Evolutionary conservation across 2,888 invertebrate species (phyloP), one percentile per base, ranked within the genome.

Genomic region (Gibbula magus): DNA sequence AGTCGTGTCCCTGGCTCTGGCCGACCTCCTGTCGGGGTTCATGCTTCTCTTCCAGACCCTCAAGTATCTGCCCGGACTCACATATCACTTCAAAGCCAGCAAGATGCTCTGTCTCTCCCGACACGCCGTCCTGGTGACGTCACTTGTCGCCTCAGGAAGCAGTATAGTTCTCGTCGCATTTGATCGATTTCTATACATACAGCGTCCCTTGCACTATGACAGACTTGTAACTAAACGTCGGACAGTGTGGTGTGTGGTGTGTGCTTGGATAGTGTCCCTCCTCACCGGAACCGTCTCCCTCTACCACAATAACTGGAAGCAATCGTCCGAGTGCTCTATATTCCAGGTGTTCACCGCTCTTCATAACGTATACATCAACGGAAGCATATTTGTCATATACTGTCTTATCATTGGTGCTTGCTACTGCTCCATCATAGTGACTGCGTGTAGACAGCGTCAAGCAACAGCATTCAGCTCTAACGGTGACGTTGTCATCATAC

Each of bases 1-100:
- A 79, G 80, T 84, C 35, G 80, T 76, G 0, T 79, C 82, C n/a
- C 39, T 84, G 66, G 84, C 84, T n/a, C 45, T 82, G 10, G 80
- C 82, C 0, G 84, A 84, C 73, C 61, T 81, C 3, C 70, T 84
- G 13, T 81, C 82, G 10, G 79, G 82, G 3, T 22, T 82, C 7
- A 75, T 77, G 70, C 73, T 78, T 10, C 52, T 79, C 8, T 25
- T 80, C 3, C 75, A 79, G 22, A 75, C 78, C 5, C 74, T 80
- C 18, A 77, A 54, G 29, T 56, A 32, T 8, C 20, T 81, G 13
- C 77, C 77, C 18, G 7, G 20, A 10, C 18, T 32, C 13, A 18
- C 54, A 16, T 16, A 52, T 1, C 32, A 61, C 1, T 56, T 81
- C 32, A 79, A 82, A 7, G 13, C 39, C 22, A n/a, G 66, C 20